Evolutionary conservation across 2,888 invertebrate species (phyloP).

Genomic region (Ichneumoninae sp.): DNA sequence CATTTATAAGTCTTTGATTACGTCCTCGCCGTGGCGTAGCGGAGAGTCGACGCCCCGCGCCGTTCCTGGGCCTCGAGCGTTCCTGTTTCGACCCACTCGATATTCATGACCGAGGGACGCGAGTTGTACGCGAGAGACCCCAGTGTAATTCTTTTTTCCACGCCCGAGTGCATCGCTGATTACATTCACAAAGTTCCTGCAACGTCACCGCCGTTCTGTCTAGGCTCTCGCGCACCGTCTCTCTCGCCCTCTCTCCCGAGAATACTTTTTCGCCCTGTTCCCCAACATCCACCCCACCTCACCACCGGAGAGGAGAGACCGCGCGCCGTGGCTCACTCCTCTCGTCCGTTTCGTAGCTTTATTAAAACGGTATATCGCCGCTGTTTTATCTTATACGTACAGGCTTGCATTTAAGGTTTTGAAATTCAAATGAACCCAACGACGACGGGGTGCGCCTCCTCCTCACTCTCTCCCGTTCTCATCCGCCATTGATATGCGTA

Average conservation of each 20-base stretch:
- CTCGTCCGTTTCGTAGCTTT: slow-evolving; percentile 73
- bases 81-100: slow-evolving; percentile 53
- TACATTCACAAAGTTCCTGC: slow-evolving; percentile 68
- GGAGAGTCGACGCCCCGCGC: slow-evolving; percentile 37
- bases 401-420: slow-evolving; percentile 79
- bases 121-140: slow-evolving; percentile 11
- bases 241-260: slow-evolving; percentile 12
- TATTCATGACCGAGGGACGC: slow-evolving; percentile 57
- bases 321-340: slow-evolving; percentile 38
- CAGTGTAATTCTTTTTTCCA: slow-evolving; percentile 53
- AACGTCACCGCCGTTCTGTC: slow-evolving; percentile 57
- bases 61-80: slow-evolving; percentile 1
- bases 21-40: slow-evolving; percentile 16
- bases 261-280: slow-evolving; percentile 63
- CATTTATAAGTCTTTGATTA: slow-evolving; percentile 42
- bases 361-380: slow-evolving; percentile 79
- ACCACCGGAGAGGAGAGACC: background rate
- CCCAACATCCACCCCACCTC: background rate
- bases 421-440: slow-evolving; percentile 79
- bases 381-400: slow-evolving; percentile 79
- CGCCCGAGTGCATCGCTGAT: slow-evolving; percentile 62
- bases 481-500: slow-evolving; percentile 80
- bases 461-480: slow-evolving; percentile 53
- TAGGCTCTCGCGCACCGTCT: slow-evolving; percentile 46
- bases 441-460: slow-evolving; percentile 39